Percentiles rank a stretch among this genome's conserved stretches.
These are phyloP conservation scores for Campylorhamphus procurvoides DNA, from an alignment of 2,113 vertebrate genomes.

Conservation along the genomic window DNA sequence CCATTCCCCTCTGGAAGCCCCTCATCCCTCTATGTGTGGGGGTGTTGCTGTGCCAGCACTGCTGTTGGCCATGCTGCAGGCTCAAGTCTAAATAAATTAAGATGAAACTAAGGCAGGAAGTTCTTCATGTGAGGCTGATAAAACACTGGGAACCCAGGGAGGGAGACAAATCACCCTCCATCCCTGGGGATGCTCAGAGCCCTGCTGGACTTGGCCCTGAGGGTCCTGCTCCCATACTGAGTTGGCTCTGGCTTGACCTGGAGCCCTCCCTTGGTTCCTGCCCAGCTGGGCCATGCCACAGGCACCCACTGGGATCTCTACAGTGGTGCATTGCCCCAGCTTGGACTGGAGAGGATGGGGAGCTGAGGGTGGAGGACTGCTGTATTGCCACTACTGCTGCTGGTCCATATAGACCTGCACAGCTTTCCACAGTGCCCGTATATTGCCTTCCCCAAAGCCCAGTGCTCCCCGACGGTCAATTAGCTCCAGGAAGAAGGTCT, in stretches of 20 bases:
- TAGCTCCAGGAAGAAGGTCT: constrained; percentile 94
- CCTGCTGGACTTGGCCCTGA: rapidly evolving
- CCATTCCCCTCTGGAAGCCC: neutral
- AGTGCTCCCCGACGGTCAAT: constrained; percentile 87
- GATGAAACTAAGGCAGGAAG: neutral
- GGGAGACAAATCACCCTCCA: neutral
- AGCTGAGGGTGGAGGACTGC: neutral
- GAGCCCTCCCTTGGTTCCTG: neutral
- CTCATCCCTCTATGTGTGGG: rapidly evolving
- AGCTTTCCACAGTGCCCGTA: constrained; percentile 89
- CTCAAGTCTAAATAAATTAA: neutral
- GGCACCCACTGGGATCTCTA: rapidly evolving
- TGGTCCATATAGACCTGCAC: constrained; percentile 85
- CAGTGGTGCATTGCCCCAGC: rapidly evolving
- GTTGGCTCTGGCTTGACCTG: neutral
- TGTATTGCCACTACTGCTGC: neutral
- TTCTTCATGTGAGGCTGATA: rapidly evolving
- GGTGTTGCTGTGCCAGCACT: neutral
- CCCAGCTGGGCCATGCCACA: neutral
- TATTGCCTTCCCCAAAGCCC: constrained; percentile 93
- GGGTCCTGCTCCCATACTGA: rapidly evolving
- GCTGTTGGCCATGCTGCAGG: neutral
- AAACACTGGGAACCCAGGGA: neutral
- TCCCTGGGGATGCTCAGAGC: neutral
- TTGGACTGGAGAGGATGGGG: neutral